Evolutionary conservation across 2,797 vertebrate genomes (phyloP).

Genomic region (Hydrolagus colliei): DNA sequence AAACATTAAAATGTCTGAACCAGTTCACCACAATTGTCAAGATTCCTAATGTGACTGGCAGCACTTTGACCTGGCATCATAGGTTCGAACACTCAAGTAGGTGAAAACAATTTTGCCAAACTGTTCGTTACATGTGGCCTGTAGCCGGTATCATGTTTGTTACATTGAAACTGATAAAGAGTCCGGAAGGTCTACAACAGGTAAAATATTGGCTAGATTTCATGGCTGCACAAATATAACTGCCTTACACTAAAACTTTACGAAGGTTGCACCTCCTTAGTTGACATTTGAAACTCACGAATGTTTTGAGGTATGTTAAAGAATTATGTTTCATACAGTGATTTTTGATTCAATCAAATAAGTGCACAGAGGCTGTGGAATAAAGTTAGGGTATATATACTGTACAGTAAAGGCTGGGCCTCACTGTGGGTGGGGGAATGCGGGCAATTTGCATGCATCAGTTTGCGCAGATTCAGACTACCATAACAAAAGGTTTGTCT

Average conservation of each 20-base stretch:
- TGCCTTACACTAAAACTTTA: conserved; percentile 23
- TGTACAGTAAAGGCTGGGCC: conserved; percentile 6
- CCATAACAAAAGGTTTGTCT: conserved; percentile 24
- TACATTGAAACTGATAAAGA: not conserved
- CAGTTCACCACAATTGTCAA: conserved; percentile 19
- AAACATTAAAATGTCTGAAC: not conserved
- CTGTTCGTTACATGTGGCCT: not conserved
- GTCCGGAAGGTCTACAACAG: not conserved
- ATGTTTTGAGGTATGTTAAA: conserved; percentile 28
- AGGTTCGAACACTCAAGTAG: not conserved
- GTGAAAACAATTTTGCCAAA: conserved; percentile 1
- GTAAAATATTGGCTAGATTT: conserved; percentile 9
- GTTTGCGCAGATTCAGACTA: conserved; percentile 11
- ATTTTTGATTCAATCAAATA: not conserved
- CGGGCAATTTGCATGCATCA: not conserved
- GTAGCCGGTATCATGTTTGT: conserved; percentile 11
- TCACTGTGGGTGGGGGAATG: not conserved
- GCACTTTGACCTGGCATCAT: conserved; percentile 5
- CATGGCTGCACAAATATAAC: conserved; percentile 12
- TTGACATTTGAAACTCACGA: conserved; percentile 14
- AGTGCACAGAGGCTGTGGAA: conserved; percentile 18
- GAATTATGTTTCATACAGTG: not conserved
- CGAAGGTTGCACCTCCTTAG: not conserved
- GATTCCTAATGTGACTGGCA: conserved; percentile 5
- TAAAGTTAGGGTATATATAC: not conserved